These are phyloP conservation scores for Podilymbus podiceps DNA, from an alignment of 2,113 vertebrate genomes.

Conservation along the genomic window DNA sequence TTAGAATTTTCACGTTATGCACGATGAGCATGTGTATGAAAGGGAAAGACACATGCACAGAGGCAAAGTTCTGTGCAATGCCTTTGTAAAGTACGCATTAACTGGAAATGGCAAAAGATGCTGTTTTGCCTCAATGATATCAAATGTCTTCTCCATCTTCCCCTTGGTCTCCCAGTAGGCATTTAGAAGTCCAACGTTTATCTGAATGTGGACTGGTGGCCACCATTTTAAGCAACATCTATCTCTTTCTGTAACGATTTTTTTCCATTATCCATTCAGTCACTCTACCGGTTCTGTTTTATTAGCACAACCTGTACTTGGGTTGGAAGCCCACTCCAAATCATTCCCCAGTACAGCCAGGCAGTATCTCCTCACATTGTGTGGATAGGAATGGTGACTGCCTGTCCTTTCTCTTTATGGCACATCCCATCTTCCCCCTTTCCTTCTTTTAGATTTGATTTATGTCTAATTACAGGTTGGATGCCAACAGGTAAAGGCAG, in stretches of 20 bases:
- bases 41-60: background rate
- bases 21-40: background rate
- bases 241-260: background rate
- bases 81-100: background rate
- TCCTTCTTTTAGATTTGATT: background rate
- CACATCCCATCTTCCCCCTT: background rate
- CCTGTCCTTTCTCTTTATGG: background rate
- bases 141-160: background rate
- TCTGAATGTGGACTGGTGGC: rapidly evolving
- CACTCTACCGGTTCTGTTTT: background rate
- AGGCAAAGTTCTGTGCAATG: background rate
- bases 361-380: background rate
- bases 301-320: background rate
- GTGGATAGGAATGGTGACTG: background rate
- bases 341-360: background rate
- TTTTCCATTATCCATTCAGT: background rate
- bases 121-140: background rate
- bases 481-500: background rate
- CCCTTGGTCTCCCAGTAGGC: background rate
- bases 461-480: background rate
- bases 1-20: background rate
- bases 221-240: background rate
- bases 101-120: background rate
- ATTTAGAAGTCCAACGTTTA: background rate
- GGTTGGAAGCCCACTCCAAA: background rate